Evolutionary conservation across 2,113 vertebrate genomes (phyloP).

Genomic region (Caranx melampygus): DNA sequence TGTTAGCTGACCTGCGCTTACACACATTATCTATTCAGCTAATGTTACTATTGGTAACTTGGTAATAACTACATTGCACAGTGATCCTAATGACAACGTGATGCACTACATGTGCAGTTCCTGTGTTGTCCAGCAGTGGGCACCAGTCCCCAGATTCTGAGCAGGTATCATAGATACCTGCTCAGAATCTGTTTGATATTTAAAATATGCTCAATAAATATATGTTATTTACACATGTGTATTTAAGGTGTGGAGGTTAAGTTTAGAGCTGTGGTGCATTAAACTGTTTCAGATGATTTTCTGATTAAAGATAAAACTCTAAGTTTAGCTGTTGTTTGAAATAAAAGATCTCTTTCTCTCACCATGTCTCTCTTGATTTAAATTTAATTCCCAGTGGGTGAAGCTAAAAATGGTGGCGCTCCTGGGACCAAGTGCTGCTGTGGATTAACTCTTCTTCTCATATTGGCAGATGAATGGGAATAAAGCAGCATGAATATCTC

Average conservation of each 20-base stretch:
- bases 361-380: conserved; percentile 10
- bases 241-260: neutral
- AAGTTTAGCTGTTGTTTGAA: neutral
- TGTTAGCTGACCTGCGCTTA: too few species aligned
- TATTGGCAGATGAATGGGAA: conserved; percentile 65
- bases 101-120: too few species aligned
- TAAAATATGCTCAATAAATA: neutral
- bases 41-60: too few species aligned
- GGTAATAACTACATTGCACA: too few species aligned
- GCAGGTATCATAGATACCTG: too few species aligned
- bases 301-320: neutral
- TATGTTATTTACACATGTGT: too few species aligned
- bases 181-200: too few species aligned
- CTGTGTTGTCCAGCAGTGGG: too few species aligned
- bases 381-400: conserved; percentile 55
- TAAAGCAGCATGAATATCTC: conserved; percentile 70
- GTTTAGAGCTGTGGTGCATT: neutral
- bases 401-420: conserved; percentile 38
- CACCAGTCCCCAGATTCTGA: too few species aligned
- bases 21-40: too few species aligned
- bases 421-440: conserved; percentile 39
- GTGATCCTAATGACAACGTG: too few species aligned
- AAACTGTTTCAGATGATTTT: neutral
- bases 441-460: conserved; percentile 61
- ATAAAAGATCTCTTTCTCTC: neutral